phyloP scores from a whole-genome alignment of 2,797 vertebrate species.

The Hybognathus amarus region DNA sequence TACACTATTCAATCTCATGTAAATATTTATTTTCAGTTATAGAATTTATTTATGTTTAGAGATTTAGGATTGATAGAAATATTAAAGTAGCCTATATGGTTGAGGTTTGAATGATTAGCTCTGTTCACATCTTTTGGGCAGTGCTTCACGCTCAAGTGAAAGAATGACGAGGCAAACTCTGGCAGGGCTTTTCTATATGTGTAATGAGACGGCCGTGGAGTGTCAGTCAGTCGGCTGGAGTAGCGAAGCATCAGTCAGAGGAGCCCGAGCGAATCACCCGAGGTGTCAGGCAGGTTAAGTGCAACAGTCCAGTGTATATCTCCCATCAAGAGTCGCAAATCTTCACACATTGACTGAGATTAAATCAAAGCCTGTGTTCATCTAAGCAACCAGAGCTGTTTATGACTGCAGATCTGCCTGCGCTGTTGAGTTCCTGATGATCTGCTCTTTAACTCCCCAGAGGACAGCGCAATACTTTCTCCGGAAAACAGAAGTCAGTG shows the following conservation, averaged over 20 bases:
- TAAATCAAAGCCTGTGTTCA: slow-evolving; percentile 66
- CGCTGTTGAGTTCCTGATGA: not conserved
- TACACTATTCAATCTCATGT: not conserved
- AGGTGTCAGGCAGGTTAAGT: slow-evolving; percentile 74
- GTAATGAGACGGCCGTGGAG: slow-evolving; percentile 69
- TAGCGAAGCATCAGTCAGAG: slow-evolving; percentile 63
- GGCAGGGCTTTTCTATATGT: slow-evolving; percentile 51
- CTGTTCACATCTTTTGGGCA: not conserved
- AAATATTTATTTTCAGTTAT: not conserved
- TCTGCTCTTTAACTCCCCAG: not conserved
- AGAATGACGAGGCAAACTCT: slow-evolving; percentile 8
- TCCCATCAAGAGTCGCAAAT: slow-evolving; percentile 69
- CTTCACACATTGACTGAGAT: slow-evolving; percentile 68
- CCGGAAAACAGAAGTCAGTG: not conserved
- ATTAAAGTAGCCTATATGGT: not conserved
- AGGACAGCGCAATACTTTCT: not conserved
- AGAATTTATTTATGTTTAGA: not conserved
- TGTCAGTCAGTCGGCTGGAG: slow-evolving; percentile 62
- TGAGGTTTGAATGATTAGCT: not conserved
- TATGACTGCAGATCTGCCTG: slow-evolving; percentile 58
- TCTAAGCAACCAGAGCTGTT: slow-evolving; percentile 62
- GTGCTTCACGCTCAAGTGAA: slow-evolving; percentile 14
- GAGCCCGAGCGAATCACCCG: slow-evolving; percentile 66
- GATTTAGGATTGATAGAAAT: not conserved
- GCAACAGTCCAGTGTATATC: slow-evolving; percentile 71